A percentile compares a stretch with the other conserved stretches of the same genome.
Conservation (phyloP, 2,797 vertebrate species). For the Pyrocephalus nanus region DNA sequence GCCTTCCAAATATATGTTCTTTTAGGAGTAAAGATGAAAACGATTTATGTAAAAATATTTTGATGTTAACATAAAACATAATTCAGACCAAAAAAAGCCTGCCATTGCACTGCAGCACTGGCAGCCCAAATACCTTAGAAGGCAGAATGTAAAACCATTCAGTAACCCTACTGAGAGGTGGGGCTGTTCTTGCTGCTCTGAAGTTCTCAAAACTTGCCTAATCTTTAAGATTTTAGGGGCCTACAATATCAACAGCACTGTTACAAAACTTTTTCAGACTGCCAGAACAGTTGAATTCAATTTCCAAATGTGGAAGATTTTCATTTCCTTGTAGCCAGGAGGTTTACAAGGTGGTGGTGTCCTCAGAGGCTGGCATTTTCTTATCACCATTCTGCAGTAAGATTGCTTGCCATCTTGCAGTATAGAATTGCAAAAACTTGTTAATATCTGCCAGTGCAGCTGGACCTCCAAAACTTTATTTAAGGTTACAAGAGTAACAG, state of each 20-base stretch:
- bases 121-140: neutral
- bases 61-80: neutral
- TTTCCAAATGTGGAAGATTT: neutral
- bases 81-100: neutral
- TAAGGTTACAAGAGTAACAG: neutral
- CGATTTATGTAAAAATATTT: neutral
- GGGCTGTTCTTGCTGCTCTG: neutral
- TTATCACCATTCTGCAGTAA: neutral
- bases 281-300: neutral
- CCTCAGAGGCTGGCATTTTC: neutral
- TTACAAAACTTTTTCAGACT: neutral
- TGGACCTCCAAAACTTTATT: neutral
- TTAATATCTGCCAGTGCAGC: neutral
- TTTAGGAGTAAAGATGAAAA: neutral
- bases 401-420: neutral
- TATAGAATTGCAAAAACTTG: neutral
- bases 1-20: neutral
- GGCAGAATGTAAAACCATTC: neutral
- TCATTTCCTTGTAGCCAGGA: neutral
- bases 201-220: neutral
- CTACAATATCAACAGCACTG: neutral
- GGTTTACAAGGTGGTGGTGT: neutral
- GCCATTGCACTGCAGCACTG: neutral
- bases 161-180: neutral
- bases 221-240: neutral